These are phyloP conservation scores for Lasaia peninsularis DNA, from an alignment of 1,140 invertebrate genomes.

Conservation along the genomic window DNA sequence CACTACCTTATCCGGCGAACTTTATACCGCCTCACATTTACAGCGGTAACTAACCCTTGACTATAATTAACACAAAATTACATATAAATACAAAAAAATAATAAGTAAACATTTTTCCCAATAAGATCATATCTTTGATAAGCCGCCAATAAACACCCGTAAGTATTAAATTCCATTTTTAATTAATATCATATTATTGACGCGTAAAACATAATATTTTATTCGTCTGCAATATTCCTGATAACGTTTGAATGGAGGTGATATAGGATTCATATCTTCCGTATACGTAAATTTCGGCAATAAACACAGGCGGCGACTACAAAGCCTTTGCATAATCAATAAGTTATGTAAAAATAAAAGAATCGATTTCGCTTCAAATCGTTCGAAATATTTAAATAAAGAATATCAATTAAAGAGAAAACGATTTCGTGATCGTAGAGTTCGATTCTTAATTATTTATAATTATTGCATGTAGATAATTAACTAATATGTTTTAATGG, in stretches of 20 bases:
- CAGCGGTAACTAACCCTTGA: too few species aligned
- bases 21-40: too few species aligned
- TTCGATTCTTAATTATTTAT: neutral
- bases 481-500: too few species aligned
- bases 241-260: neutral
- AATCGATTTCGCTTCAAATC: neutral
- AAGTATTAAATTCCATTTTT: too few species aligned
- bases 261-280: neutral
- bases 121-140: too few species aligned
- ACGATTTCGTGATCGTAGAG: neutral
- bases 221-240: neutral
- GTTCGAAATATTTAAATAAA: neutral
- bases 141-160: too few species aligned
- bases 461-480: too few species aligned
- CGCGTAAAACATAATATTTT: constrained; percentile 19
- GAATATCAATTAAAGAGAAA: neutral
- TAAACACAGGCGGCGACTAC: neutral
- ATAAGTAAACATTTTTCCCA: too few species aligned
- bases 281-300: neutral
- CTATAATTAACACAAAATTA: too few species aligned
- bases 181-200: too few species aligned
- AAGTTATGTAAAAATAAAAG: neutral
- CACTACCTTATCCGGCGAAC: too few species aligned
- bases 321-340: constrained; percentile 5
- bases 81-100: too few species aligned